Conservation (phyloP, 2,888 invertebrate species). For the Asteroscopus sphinx region DNA sequence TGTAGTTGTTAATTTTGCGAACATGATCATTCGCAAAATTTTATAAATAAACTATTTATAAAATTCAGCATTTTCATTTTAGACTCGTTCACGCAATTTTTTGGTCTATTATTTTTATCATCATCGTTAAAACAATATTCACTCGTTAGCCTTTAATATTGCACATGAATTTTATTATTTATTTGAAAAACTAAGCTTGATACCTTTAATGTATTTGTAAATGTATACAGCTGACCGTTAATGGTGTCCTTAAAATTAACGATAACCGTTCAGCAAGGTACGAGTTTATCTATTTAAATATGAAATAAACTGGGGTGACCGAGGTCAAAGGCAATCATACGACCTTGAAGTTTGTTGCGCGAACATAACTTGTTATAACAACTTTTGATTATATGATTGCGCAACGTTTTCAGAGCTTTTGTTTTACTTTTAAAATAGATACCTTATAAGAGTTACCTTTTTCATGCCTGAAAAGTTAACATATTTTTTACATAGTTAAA, state of each 20-base stretch:
- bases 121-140: not conserved
- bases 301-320: slow-evolving; percentile 27
- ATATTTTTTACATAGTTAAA: no score
- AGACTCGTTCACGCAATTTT: not conserved
- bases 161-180: not conserved
- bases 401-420: slow-evolving; percentile 29
- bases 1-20: not conserved
- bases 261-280: slow-evolving; percentile 32
- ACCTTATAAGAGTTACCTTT: not conserved
- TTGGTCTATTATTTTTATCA: not conserved
- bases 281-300: slow-evolving; percentile 34
- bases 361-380: slow-evolving; percentile 37
- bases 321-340: slow-evolving; percentile 45
- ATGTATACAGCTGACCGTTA: slow-evolving; percentile 9
- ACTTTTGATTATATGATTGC: slow-evolving; percentile 44
- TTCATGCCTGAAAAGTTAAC: no score
- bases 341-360: slow-evolving; percentile 41
- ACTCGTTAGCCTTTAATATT: slow-evolving; percentile 2
- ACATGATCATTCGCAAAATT: not conserved
- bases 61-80: not conserved
- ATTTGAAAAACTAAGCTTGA: not conserved
- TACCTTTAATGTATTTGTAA: slow-evolving; percentile 6
- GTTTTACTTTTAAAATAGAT: slow-evolving; percentile 19
- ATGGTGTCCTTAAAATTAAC: slow-evolving; percentile 39
- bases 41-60: no score